Evolutionary conservation across 1,140 invertebrate genomes (phyloP), one percentile per base, ranked within the genome.

Genomic region (Zaprionus ornatus): DNA sequence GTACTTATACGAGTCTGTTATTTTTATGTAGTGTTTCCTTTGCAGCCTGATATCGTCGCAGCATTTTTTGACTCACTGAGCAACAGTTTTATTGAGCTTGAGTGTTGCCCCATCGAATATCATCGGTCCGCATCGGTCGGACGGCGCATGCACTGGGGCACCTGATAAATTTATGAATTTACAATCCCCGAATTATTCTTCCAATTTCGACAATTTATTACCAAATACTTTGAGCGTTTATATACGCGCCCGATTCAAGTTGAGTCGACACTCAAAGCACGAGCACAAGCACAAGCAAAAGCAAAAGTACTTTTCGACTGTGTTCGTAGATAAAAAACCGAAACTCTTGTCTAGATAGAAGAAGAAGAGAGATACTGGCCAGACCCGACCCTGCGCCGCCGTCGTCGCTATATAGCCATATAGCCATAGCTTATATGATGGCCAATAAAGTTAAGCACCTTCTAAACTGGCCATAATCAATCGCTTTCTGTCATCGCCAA

Each of bases 81-180:
- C 57, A 60, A 64, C 59, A 42, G 57, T 76, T 76, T 76, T 72
- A 76, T 71, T 42, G 32, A 19, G 45, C 52, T 32, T 3, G 9
- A 32, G 29, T 64, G 80, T 88, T 88, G 77, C 84, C 73, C 74
- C 72, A 85, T 79, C 75, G 56, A 74, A 75, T 70, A 74, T 76
- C 80, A 73, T 73, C 54, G 56, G 25, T 21, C 32, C 25, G 25
- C 77, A 73, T 76, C 60, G 62, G 21, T 25, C 29, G 55, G 59
- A 37, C 59, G 45, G 52, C 65, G 57, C 76, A 83, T 74, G 74
- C 78, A 63, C 68, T 10, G 29, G 2, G 19, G 82, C 77, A 87
- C 80, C 86, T 88, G 85, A 90, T 88, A 85, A 85, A 85, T 90
- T 90, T 90, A 90, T 90, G 81, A 61, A 90, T 90, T 90, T 90